Evolutionary conservation across 1,140 invertebrate genomes (phyloP).

Genomic region (Pogonognathellus flavescens): DNA sequence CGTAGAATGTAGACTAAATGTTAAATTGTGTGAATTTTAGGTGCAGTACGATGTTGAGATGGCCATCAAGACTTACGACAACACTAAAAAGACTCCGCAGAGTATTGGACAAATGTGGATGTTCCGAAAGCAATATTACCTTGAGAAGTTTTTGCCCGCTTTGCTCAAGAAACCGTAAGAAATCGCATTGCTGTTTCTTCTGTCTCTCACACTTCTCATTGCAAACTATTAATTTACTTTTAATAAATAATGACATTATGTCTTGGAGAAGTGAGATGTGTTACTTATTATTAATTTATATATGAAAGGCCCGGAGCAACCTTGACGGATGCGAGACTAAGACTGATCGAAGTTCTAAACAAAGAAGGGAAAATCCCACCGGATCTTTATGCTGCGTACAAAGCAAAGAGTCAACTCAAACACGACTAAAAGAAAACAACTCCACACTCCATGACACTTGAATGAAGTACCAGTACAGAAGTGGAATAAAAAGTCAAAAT

Average conservation of each 20-base stretch:
- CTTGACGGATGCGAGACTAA: slow-evolving; percentile 51
- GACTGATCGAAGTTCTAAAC: slow-evolving; percentile 64
- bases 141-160: slow-evolving; percentile 59
- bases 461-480: too few species aligned
- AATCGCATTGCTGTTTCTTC: background rate
- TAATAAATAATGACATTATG: background rate
- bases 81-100: slow-evolving; percentile 56
- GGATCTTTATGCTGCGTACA: slow-evolving; percentile 62
- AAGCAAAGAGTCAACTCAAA: slow-evolving; percentile 18
- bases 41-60: slow-evolving; percentile 62
- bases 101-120: slow-evolving; percentile 60
- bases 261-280: slow-evolving; percentile 11
- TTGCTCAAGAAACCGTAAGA: slow-evolving; percentile 64
- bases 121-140: slow-evolving; percentile 59
- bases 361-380: slow-evolving; percentile 57
- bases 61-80: slow-evolving; percentile 58
- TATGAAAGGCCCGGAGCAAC: slow-evolving; percentile 28
- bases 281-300: slow-evolving; percentile 42
- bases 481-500: background rate
- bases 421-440: background rate
- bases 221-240: background rate
- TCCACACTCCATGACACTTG: background rate
- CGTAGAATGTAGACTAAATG: slow-evolving; percentile 26
- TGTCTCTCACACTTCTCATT: slow-evolving; percentile 25
- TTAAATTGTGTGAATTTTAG: slow-evolving; percentile 52